Base-by-base conservation (phyloP, 2,797 vertebrate species). In the Coregonus suidteri region DNA sequence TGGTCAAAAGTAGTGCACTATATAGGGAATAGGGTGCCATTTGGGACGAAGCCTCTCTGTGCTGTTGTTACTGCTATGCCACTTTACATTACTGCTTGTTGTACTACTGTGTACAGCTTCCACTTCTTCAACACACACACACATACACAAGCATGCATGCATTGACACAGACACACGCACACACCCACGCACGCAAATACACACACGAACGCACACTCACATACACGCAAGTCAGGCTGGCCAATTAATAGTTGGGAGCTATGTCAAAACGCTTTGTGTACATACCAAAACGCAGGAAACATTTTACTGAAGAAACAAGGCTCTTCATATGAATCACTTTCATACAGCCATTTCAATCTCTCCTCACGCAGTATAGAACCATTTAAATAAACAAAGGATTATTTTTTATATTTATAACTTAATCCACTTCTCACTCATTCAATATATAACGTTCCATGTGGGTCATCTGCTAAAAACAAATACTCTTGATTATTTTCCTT, bases 161-260 rank as follows among this genome's bases (percentile, higher is more conserved):
- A 66, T 74, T 37, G 69, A 34, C 72, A 77, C 56, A 64, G 62
- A 74, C 53, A 71, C 67, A 66, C 51, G 18, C 77, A 47, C 78
- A 52, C 68, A 59, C 76, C 64, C 68, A 72, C 67, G 59, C 53
- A 71, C 52, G 41, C 68, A 71, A 51, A 72, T 20, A 53, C 25
- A 54, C 20, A 30, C 67, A 69, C 0, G 9, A 13, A n/a, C 11
- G 64, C 30, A 20, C 65, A 67, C 30, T 35, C 37, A 41, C 37
- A 41, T 41, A 41, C 41, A 41, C 1, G 9, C 41, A 41, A 85
- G 87, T 51, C 64, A 25, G 34, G 30, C 74, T 52, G 62, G 62
- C 41, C 74, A 75, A 73, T 73, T 73, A 25, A 59, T 59, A 51
- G 59, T 75, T 75, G 74, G 41, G 59, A 75, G 41, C 41, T 66